Conservation (phyloP, 2,113 vertebrate genomes). For the Pterocles burchelli region DNA sequence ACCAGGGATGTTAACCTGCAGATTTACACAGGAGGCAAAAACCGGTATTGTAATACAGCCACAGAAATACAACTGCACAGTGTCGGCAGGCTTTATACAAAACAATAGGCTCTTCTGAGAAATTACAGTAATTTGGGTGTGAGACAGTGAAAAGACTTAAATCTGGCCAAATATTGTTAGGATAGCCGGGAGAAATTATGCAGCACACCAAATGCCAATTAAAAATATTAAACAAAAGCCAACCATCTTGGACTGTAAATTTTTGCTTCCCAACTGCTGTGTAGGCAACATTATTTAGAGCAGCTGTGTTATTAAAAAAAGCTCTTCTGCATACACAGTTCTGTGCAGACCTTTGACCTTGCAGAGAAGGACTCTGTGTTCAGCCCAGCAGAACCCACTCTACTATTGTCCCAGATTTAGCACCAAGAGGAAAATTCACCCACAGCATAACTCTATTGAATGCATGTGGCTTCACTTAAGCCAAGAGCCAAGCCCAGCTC, state of each 20-base stretch:
- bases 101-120: not conserved
- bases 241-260: not conserved
- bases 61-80: not conserved
- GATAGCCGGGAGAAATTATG: not conserved
- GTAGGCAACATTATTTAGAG: not conserved
- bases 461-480: not conserved
- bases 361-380: not conserved
- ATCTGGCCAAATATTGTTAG: not conserved
- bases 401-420: not conserved
- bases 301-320: not conserved
- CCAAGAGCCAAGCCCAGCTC: not conserved
- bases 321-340: not conserved
- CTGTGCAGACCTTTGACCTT: not conserved
- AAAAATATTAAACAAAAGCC: not conserved
- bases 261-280: not conserved
- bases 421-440: not conserved
- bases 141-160: not conserved
- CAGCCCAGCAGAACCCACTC: not conserved
- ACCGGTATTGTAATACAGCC: rapidly evolving
- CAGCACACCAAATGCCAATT: not conserved
- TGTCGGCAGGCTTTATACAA: not conserved
- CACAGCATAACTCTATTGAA: not conserved
- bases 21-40: not conserved
- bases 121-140: not conserved
- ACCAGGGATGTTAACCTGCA: not conserved